Base-by-base conservation (phyloP, 2,888 invertebrate genomes). In the Allolobophora icterica region DNA sequence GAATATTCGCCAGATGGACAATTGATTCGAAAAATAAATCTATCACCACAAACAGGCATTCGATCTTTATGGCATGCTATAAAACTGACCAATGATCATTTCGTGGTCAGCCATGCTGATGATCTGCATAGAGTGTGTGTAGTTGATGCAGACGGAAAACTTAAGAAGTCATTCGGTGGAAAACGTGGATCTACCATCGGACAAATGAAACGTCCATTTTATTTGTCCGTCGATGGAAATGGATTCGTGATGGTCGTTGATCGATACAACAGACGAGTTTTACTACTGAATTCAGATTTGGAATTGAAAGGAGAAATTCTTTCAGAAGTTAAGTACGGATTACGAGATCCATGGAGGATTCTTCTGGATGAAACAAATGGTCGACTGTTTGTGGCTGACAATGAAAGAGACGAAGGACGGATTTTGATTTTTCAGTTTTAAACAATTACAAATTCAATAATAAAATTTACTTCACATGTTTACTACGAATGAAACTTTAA, bases 51-150 rank as follows among this genome's bases (percentile, higher is more conserved):
- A 0, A n/a, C 71, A 71, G 71, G 13, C 8, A 71, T 24, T 71
- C 6, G 13, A n/a, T 30, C 4, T n/a, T 13, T 13, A 71, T 11
- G 6, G 6, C 71, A 71, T 71, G 71, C n/a, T 11, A 71, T 71
- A 8, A 71, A 71, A 71, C 71, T 71, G 71, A 71, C 71, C 71
- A n/a, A n/a, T n/a, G 71, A n/a, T 71, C 71, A 71, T 71, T 71
- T 71, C 13, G 71, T 71, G 71, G 30, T 71, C 30, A n/a, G 71
- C 11, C 71, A n/a, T 17, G 30, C 1, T 52, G 52, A 21, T 52
- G 21, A n/a, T 71, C 11, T 11, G 30, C 6, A 71, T 11, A 71
- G n/a, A 71, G 71, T 71, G 30, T n/a, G n/a, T 17, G 1, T n/a
- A 71, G 71, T 71, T 8, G 71, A 71, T 11, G 13, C 71, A 71